phyloP scores from a whole-genome alignment of 2,797 vertebrate genomes.

The Eremophila alpestris region DNA sequence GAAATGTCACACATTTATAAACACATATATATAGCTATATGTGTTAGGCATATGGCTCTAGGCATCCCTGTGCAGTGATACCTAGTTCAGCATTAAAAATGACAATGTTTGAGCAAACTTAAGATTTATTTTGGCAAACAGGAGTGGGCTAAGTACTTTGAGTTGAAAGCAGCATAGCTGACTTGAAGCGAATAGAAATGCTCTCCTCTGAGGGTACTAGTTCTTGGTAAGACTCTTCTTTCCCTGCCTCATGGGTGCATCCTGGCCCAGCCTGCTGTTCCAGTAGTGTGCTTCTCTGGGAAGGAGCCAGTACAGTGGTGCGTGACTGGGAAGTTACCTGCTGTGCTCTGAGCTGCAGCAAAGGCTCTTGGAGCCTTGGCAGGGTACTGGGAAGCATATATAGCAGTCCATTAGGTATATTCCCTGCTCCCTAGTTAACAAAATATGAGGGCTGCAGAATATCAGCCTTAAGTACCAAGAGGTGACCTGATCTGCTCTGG shows the following conservation, averaged over 20 bases:
- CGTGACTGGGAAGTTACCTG: background rate
- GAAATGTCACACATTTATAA: background rate
- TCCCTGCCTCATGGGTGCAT: background rate
- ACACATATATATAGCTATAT: background rate
- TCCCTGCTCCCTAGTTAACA: background rate
- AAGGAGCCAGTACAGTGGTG: background rate
- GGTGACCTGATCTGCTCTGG: background rate
- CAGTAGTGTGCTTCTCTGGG: background rate
- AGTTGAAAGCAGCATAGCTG: background rate
- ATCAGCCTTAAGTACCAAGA: background rate
- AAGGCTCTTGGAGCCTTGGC: background rate
- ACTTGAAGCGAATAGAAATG: background rate
- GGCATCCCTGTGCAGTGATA: background rate
- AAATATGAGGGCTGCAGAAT: background rate
- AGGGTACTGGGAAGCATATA: background rate
- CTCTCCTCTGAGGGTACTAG: fast-evolving
- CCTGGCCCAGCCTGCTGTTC: background rate
- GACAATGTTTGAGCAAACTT: background rate
- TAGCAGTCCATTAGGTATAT: background rate
- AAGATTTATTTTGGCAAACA: background rate
- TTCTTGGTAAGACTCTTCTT: background rate
- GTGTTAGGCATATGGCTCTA: background rate
- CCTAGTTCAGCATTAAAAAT: background rate
- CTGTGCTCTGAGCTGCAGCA: background rate
- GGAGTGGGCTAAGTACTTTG: background rate